These are phyloP conservation scores for Drosophila melanica DNA, from an alignment of 1,140 invertebrate genomes.

Conservation along the genomic window DNA sequence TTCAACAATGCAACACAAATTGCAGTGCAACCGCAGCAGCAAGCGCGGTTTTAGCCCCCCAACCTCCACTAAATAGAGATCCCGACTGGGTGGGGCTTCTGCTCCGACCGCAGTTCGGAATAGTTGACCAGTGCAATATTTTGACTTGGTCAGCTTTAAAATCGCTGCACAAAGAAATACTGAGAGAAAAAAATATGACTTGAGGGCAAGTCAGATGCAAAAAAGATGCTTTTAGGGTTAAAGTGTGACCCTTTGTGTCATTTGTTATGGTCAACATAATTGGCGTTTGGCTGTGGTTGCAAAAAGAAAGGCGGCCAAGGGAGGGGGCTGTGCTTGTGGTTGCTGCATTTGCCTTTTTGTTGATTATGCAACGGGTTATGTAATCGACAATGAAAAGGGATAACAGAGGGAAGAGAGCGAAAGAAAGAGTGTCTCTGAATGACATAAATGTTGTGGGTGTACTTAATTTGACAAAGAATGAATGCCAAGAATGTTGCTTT, in stretches of 20 bases:
- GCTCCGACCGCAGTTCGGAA: constrained; percentile 60
- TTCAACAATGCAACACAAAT: constrained; percentile 80
- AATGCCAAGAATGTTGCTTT: neutral
- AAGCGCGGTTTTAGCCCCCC: constrained; percentile 55
- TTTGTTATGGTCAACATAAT: constrained; percentile 54
- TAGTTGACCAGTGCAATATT: constrained; percentile 78
- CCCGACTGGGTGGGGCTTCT: neutral
- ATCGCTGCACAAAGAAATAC: constrained; percentile 11
- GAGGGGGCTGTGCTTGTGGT: neutral
- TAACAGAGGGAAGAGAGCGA: neutral
- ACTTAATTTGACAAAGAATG: neutral
- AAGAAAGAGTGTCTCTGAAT: no score
- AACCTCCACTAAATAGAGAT: neutral
- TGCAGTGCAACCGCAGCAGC: constrained; percentile 66
- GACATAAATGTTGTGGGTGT: neutral
- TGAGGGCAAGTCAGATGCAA: constrained; percentile 31
- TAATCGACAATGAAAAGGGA: constrained; percentile 10
- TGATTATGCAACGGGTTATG: neutral
- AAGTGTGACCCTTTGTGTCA: constrained; percentile 21
- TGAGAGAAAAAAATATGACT: constrained; percentile 6
- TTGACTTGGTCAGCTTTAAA: constrained; percentile 70
- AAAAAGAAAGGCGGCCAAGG: neutral
- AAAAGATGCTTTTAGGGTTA: constrained; percentile 10
- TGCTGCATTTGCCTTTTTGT: neutral
- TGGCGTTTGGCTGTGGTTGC: constrained; percentile 4